Percentiles rank a stretch among this genome's conserved stretches.
These are phyloP conservation scores for Rotaria magnacalcarata DNA, from an alignment of 2,888 invertebrate genomes.

Conservation along the genomic window DNA sequence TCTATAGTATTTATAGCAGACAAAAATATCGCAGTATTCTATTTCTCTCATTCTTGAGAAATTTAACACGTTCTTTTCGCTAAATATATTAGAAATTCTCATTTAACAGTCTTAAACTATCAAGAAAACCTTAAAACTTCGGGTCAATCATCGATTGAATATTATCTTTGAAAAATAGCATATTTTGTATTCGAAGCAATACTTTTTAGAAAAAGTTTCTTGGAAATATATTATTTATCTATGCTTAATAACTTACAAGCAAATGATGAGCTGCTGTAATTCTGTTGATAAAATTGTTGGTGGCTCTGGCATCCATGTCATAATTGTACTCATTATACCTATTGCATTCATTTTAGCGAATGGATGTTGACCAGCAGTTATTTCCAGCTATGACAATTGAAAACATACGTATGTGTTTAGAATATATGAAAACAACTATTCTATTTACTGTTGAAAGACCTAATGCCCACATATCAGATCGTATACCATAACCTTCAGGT, in stretches of 20 bases:
- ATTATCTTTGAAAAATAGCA: too few relatives aligned
- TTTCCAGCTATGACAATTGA: not conserved
- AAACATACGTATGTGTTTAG: not conserved
- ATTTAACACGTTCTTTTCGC: too few relatives aligned
- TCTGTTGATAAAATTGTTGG: not conserved
- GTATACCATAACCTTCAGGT: conserved; percentile 21
- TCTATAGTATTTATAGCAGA: too few relatives aligned
- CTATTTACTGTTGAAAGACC: not conserved
- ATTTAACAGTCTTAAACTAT: too few relatives aligned
- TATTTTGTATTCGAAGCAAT: too few relatives aligned
- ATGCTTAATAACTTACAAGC: not conserved
- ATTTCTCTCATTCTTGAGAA: too few relatives aligned
- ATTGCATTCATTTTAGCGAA: not conserved
- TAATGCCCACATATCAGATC: conserved; percentile 34
- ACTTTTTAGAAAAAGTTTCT: too few relatives aligned
- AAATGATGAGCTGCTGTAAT: not conserved
- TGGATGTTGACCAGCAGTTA: conserved; percentile 18
- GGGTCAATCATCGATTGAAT: too few relatives aligned
- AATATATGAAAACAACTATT: not conserved
- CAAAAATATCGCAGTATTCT: too few relatives aligned
- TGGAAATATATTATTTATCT: too few relatives aligned
- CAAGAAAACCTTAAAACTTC: too few relatives aligned
- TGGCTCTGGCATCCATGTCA: conserved; percentile 7
- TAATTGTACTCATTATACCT: not conserved
- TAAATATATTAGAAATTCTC: too few relatives aligned